A percentile compares a stretch with the other conserved stretches of the same genome.
phyloP scores from a whole-genome alignment of 1,140 invertebrate genomes.

The Tetramorium alpestre region DNA sequence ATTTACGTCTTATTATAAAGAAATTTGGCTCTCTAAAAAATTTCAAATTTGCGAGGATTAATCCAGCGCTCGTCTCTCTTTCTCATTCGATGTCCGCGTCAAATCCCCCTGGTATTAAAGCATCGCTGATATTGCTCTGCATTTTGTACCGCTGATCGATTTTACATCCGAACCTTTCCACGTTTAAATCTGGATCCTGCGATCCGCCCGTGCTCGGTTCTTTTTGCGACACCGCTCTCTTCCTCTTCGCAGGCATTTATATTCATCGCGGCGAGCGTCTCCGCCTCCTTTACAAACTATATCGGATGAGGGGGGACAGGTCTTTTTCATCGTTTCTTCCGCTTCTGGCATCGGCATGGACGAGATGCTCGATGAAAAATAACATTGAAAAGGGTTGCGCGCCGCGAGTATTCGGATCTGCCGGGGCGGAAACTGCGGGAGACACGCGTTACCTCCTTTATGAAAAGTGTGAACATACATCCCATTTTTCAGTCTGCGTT shows the following conservation, averaged over 20 bases:
- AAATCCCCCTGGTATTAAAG: constrained; percentile 18
- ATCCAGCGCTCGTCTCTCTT: not conserved
- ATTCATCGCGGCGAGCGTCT: constrained; percentile 67
- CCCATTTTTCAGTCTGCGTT: constrained; percentile 39
- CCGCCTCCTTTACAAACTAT: constrained; percentile 67
- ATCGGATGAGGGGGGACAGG: constrained; percentile 64
- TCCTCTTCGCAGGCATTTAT: constrained; percentile 69
- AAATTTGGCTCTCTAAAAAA: not conserved
- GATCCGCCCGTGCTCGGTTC: not conserved
- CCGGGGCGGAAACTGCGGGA: constrained; percentile 35
- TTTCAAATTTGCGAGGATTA: not conserved
- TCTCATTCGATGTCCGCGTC: not conserved
- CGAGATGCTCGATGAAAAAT: constrained; percentile 40
- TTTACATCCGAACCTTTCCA: constrained; percentile 46
- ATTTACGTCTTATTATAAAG: not conserved
- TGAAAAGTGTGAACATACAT: constrained; percentile 53
- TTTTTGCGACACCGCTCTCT: constrained; percentile 33
- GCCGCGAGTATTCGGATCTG: constrained; percentile 41
- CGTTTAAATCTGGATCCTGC: constrained; percentile 70
- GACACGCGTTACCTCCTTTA: constrained; percentile 41
- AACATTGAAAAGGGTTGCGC: constrained; percentile 46
- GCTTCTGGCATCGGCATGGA: constrained; percentile 32
- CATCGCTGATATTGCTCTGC: constrained; percentile 47
- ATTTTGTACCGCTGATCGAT: constrained; percentile 63
- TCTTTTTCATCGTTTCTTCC: constrained; percentile 68